phyloP scores from a whole-genome alignment of 2,113 vertebrate species.

The Ceyx cyanopectus region DNA sequence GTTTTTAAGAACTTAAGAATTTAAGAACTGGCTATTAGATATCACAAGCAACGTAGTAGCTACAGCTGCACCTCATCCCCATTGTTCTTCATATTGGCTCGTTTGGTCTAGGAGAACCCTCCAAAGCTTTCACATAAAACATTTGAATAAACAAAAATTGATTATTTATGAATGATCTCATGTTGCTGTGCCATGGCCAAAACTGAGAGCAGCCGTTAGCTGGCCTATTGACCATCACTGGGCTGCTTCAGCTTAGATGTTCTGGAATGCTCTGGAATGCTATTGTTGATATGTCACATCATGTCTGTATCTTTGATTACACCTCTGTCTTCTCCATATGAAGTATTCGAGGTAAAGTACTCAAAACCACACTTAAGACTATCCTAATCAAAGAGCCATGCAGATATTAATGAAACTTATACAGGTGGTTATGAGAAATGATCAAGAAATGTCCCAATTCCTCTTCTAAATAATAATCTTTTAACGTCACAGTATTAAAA shows the following conservation, averaged over 20 bases:
- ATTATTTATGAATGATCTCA: conserved; percentile 36
- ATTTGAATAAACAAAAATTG: conserved; percentile 6
- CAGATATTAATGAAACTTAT: neutral
- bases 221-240: neutral
- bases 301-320: neutral
- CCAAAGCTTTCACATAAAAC: conserved; percentile 30
- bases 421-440: neutral
- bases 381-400: neutral
- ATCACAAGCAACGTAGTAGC: neutral
- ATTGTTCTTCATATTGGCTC: conserved; percentile 24
- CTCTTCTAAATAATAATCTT: neutral
- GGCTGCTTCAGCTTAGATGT: neutral
- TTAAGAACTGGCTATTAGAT: neutral
- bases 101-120: neutral
- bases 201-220: conserved; percentile 33
- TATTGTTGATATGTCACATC: neutral
- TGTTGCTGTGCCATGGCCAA: conserved; percentile 26
- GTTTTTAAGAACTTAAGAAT: neutral
- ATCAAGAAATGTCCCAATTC: neutral
- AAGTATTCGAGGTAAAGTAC: neutral
- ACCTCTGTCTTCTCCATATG: neutral
- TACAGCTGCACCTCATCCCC: conserved; percentile 23
- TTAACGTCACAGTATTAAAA: neutral
- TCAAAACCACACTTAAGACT: neutral
- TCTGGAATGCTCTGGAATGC: neutral